Evolutionary conservation across 2,113 vertebrate species (phyloP).

Genomic region (Callospermophilus lateralis): DNA sequence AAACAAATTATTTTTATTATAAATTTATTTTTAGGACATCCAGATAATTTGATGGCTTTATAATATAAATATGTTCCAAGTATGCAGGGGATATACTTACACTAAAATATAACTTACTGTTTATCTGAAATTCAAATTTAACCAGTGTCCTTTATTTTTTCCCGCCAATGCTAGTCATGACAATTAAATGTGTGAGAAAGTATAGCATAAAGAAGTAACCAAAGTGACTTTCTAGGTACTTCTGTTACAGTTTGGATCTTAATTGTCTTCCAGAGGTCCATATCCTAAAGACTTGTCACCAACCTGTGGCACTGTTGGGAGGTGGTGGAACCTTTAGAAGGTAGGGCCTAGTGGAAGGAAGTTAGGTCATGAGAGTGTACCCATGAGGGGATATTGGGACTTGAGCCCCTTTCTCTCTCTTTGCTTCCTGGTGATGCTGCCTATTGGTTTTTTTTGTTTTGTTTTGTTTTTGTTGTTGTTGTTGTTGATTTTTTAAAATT

Average conservation of each 20-base stretch:
- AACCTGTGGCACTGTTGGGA: no score
- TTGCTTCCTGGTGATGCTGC: not conserved
- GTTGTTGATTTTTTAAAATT: no score
- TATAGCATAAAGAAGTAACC: not conserved
- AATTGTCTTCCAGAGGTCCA: no score
- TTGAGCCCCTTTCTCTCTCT: not conserved
- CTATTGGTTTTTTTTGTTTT: no score
- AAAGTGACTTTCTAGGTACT: not conserved
- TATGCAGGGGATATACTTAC: not conserved
- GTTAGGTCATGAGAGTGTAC: not conserved
- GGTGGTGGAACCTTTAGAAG: not conserved
- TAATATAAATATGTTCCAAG: not conserved
- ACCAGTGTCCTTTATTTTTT: not conserved
- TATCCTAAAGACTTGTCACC: no score
- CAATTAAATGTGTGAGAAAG: not conserved
- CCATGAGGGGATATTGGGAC: not conserved
- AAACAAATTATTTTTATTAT: not conserved
- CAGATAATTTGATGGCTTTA: not conserved
- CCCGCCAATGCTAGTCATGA: not conserved
- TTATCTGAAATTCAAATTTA: constrained; percentile 25
- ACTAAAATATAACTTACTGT: not conserved
- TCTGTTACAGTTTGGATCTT: no score
- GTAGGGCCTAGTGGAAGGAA: not conserved
- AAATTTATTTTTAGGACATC: not conserved
- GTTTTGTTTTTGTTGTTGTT: no score